These are phyloP conservation scores for Seriola quinqueradiata DNA, from an alignment of 2,113 vertebrate species.

Conservation along the genomic window DNA sequence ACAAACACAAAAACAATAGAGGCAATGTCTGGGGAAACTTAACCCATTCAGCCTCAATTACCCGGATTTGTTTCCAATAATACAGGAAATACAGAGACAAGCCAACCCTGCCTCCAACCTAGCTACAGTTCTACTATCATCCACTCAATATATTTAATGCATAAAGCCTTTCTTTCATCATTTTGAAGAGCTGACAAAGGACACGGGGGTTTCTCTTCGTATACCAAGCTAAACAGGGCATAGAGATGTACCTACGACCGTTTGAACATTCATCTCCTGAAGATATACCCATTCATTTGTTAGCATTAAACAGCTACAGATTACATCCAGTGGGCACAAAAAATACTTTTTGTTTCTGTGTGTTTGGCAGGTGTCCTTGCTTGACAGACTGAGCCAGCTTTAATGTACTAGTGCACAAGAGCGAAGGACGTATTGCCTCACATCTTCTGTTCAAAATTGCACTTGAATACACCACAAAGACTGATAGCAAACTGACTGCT, in stretches of 20 bases:
- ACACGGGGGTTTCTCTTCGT: not conserved
- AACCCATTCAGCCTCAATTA: not conserved
- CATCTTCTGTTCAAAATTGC: not conserved
- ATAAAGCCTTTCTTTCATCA: not conserved
- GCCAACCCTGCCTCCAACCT: not conserved
- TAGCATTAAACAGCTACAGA: not conserved
- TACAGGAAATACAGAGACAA: not conserved
- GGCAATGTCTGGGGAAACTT: not conserved
- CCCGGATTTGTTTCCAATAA: not conserved
- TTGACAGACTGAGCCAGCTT: constrained; percentile 1
- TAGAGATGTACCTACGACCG: not conserved
- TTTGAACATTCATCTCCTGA: not conserved
- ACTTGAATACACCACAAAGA: constrained; percentile 1
- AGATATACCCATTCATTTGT: not conserved
- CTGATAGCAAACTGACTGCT: not conserved
- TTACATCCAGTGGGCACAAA: not conserved
- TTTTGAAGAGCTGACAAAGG: not conserved
- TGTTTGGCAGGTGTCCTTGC: not conserved
- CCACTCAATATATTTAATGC: not conserved
- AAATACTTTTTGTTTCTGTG: not conserved
- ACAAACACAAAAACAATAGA: not conserved
- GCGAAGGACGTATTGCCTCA: not conserved
- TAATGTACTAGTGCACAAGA: not conserved
- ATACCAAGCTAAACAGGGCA: not conserved
- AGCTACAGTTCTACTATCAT: not conserved